Evolutionary conservation across 2,888 invertebrate species (phyloP), one percentile per base, ranked within the genome.

Genomic region (Epinotia ramella): DNA sequence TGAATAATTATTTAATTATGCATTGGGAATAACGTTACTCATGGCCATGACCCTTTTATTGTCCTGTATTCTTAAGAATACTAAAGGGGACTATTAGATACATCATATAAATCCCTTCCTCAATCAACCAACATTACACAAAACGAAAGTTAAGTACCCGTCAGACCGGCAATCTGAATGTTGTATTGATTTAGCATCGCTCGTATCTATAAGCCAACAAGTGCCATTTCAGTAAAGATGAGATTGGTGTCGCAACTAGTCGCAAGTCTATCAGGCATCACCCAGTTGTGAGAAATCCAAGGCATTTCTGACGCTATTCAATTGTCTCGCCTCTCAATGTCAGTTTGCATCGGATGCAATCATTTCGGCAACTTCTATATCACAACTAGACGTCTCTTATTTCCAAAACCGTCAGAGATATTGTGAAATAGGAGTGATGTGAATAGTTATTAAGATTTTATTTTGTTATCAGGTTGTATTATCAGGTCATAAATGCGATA

Each of bases 401-500:
- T 56, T 60, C 40, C 53, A 40, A 62, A 67, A 67, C 62, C 0
- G 53, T 44, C 67, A 20, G 40, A 67, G 44, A 67, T 24, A 44
- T 71, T 71, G 53, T 40, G 40, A 18, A 49, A 63, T 49, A 49
- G 16, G 16, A 49, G 49, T 49, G 16, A 16, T 16, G 12, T 49
- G 16, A 49, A 13, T 49, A 16, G 16, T 16, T 49, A 16, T 49
- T 16, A 49, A 49, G 16, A 49, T 16, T 5, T 49, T 16, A 16
- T 78, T 82, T 80, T 81, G 80, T 81, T 9, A 40, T 9, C 40
- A 28, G 24, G 24, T 28, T 1, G 24, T 2, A 28, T 28, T 1
- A 3, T 28, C 24, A 28, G 24, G 24, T 28, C 24, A 28, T 28
- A 28, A 28, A 28, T 28, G 3, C 24, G 20, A 20, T 20, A 20